phyloP scores from a whole-genome alignment of 2,888 invertebrate genomes.

The Hypolimnas misippus region DNA sequence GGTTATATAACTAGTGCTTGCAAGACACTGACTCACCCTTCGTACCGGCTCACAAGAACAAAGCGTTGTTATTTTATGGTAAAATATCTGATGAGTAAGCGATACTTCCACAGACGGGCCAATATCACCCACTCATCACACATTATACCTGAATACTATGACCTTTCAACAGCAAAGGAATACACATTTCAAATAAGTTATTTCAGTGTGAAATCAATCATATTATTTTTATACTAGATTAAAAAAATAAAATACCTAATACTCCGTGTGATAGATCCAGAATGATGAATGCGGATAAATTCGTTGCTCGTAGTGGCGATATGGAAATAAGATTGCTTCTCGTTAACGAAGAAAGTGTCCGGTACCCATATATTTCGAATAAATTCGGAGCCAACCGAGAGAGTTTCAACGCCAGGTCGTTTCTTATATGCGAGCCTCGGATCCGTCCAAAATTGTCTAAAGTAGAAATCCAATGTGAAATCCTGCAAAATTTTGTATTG shows the following conservation, averaged over 20 bases:
- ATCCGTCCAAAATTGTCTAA: slow-evolving; percentile 99
- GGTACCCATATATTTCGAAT: slow-evolving; percentile 99
- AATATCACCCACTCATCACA: neutral
- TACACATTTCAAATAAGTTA: neutral
- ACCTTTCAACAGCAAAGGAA: neutral
- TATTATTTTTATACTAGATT: neutral
- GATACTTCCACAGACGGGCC: neutral
- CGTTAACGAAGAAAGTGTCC: slow-evolving; percentile 99
- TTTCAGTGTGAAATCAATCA: neutral
- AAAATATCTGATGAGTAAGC: slow-evolving; percentile 2
- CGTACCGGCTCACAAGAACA: neutral
- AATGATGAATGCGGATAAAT: slow-evolving; percentile 97
- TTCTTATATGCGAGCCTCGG: slow-evolving; percentile 96
- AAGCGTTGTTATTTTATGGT: neutral
- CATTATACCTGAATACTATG: neutral
- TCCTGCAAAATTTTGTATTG: slow-evolving; percentile 85
- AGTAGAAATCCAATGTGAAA: slow-evolving; percentile 99
- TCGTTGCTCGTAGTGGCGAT: slow-evolving; percentile 99
- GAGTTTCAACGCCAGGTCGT: slow-evolving; percentile 93
- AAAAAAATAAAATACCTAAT: slow-evolving; percentile 89
- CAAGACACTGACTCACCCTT: neutral
- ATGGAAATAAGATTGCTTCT: slow-evolving; percentile 99
- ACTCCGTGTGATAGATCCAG: slow-evolving; percentile 96
- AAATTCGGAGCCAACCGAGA: slow-evolving; percentile 97
- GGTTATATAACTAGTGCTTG: too few relatives aligned